Evolutionary conservation across 1,140 invertebrate species (phyloP).

Genomic region (Subanguina moxae): DNA sequence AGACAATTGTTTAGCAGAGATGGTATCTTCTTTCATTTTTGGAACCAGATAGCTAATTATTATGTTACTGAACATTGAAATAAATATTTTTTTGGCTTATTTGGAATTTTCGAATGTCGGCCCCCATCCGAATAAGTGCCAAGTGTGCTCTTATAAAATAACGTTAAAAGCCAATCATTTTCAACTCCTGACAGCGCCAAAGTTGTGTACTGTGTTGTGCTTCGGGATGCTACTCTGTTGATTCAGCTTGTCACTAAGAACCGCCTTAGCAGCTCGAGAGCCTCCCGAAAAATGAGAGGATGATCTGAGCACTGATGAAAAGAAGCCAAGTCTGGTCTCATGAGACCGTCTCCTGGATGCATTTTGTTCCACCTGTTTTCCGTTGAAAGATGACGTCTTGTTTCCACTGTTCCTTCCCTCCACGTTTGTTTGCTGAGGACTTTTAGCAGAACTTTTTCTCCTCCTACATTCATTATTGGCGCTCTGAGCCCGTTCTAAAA

Average conservation of each 20-base stretch:
- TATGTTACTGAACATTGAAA: too few relatives aligned
- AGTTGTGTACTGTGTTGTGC: neutral
- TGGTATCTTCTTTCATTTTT: too few relatives aligned
- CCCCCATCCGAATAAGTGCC: too few relatives aligned
- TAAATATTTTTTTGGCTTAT: too few relatives aligned
- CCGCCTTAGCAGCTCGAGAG: neutral
- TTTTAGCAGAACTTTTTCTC: neutral
- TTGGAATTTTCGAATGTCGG: too few relatives aligned
- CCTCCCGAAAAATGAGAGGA: neutral
- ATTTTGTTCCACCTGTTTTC: neutral
- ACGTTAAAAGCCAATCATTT: too few relatives aligned
- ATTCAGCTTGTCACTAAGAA: neutral
- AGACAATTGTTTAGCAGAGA: too few relatives aligned
- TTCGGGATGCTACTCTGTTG: neutral
- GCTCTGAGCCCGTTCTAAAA: neutral
- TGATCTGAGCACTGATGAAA: neutral
- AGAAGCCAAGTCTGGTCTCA: neutral
- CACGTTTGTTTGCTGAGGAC: too few relatives aligned
- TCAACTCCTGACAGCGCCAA: neutral
- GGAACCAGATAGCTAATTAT: too few relatives aligned
- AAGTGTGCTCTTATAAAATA: too few relatives aligned
- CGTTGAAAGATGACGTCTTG: neutral
- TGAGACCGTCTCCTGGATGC: neutral
- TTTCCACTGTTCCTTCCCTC: neutral
- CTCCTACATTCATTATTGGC: neutral